Evolutionary conservation across 2,888 invertebrate species (phyloP).

Genomic region (Steinernema hermaphroditum): DNA sequence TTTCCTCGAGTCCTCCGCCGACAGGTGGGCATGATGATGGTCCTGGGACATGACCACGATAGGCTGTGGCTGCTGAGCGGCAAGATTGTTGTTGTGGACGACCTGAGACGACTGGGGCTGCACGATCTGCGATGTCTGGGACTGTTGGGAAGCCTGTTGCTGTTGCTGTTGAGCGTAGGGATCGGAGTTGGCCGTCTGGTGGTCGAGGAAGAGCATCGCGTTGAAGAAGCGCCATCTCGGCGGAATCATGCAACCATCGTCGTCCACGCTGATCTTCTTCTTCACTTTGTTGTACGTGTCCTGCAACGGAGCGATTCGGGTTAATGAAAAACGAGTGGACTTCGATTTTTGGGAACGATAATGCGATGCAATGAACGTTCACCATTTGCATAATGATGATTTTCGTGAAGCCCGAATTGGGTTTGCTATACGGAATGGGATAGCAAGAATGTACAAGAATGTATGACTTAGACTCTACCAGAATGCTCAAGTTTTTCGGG

Average conservation of each 20-base stretch:
- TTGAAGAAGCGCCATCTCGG: slow-evolving; percentile 42
- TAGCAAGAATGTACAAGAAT: no score
- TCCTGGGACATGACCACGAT: slow-evolving; percentile 26
- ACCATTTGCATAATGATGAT: no score
- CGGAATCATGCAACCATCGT: slow-evolving; percentile 32
- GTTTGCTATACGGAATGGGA: no score
- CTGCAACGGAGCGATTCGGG: slow-evolving; percentile 31
- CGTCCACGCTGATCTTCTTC: slow-evolving; percentile 34
- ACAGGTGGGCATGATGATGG: neutral
- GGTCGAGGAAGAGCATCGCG: slow-evolving; percentile 40
- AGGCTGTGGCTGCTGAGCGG: neutral
- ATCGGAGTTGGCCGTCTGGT: neutral
- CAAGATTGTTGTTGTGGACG: neutral
- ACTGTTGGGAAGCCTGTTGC: neutral
- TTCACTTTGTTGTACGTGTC: slow-evolving; percentile 44
- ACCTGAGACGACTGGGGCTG: neutral
- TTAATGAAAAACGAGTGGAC: no score
- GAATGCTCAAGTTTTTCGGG: no score
- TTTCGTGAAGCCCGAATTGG: no score
- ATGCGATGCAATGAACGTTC: no score
- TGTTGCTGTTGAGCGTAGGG: slow-evolving; percentile 1
- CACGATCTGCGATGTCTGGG: neutral
- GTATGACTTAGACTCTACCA: no score
- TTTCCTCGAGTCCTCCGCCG: neutral
- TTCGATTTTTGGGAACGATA: no score